These are phyloP conservation scores for Verasper variegatus DNA, from an alignment of 2,113 vertebrate species.

Conservation along the genomic window DNA sequence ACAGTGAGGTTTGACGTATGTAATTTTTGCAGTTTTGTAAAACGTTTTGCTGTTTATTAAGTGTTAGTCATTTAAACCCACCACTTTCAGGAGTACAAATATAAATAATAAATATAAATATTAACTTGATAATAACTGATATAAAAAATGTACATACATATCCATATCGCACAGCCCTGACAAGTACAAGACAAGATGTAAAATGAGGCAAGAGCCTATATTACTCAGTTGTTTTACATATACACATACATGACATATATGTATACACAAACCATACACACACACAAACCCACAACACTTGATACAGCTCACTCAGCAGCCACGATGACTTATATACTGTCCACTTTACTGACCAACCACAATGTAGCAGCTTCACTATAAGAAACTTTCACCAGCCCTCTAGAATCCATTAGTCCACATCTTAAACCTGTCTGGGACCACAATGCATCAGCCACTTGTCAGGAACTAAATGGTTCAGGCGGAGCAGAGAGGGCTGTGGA, in stretches of 20 bases:
- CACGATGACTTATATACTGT: constrained; percentile 12
- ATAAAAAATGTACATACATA: too few relatives aligned
- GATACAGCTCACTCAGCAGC: not conserved
- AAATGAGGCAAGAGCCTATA: not conserved
- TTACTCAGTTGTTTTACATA: too few relatives aligned
- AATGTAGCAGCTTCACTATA: not conserved
- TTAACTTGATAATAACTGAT: too few relatives aligned
- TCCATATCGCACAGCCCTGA: too few relatives aligned
- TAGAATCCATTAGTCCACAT: constrained; percentile 40
- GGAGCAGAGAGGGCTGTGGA: not conserved
- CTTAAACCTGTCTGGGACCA: not conserved
- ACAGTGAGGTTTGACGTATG: too few relatives aligned
- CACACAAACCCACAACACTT: not conserved
- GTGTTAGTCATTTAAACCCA: too few relatives aligned
- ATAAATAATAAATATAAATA: too few relatives aligned
- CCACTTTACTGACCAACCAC: not conserved
- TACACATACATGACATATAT: not conserved
- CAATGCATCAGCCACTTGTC: not conserved
- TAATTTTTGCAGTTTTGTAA: too few relatives aligned
- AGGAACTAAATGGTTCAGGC: constrained; percentile 29
- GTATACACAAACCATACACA: too few relatives aligned
- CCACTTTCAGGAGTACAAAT: too few relatives aligned
- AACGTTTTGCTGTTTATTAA: too few relatives aligned
- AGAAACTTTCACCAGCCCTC: constrained; percentile 21
- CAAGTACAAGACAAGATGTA: too few relatives aligned